phyloP scores from a whole-genome alignment of 1,140 invertebrate species.

The Odontomachus brunneus region DNA sequence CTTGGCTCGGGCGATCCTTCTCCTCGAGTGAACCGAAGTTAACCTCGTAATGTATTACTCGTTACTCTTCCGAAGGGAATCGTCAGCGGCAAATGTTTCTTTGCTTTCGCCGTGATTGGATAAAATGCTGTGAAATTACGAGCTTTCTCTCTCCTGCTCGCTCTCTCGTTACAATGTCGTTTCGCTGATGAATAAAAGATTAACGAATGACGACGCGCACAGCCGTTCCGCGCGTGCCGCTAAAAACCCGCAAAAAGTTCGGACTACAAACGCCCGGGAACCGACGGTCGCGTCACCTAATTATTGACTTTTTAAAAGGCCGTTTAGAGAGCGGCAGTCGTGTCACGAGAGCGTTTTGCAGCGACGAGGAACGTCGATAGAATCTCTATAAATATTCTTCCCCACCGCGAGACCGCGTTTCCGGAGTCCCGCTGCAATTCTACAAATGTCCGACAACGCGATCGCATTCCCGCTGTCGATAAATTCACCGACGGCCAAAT shows the following conservation, averaged over 20 bases:
- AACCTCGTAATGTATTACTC: constrained; percentile 24
- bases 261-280: too few species aligned
- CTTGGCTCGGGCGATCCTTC: constrained; percentile 13
- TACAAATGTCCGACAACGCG: constrained; percentile 18
- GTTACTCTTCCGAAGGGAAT: constrained; percentile 2
- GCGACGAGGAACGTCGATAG: background rate
- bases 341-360: background rate
- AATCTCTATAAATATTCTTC: background rate
- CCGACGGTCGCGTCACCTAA: background rate
- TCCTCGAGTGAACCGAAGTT: constrained; percentile 11
- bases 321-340: background rate
- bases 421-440: background rate
- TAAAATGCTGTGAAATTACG: background rate
- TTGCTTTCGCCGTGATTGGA: background rate
- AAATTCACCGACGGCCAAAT: constrained; percentile 6
- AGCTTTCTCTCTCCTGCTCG: background rate
- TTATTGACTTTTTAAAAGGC: background rate
- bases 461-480: constrained; percentile 27
- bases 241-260: too few species aligned
- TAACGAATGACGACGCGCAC: too few species aligned
- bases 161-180: too few species aligned
- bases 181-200: too few species aligned
- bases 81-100: constrained; percentile 2
- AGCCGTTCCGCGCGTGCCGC: too few species aligned
- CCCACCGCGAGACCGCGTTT: background rate